phyloP scores from a whole-genome alignment of 2,797 vertebrate genomes.

The Phoeniculus purpureus region DNA sequence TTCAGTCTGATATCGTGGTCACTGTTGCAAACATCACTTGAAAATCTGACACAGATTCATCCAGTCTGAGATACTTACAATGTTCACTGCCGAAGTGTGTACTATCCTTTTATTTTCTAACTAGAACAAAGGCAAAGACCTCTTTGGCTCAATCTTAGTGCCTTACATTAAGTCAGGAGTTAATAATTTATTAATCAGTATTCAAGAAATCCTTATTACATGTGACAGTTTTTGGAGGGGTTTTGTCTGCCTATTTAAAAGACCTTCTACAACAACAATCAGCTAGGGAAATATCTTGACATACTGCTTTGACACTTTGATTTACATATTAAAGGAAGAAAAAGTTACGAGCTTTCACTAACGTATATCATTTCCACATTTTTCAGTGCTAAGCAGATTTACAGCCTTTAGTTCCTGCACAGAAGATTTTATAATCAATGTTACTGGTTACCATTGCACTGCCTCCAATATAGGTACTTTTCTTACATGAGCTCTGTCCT shows the following conservation, averaged over 20 bases:
- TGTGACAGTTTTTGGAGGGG: neutral
- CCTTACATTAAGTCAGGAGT: neutral
- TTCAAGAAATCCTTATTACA: conserved; percentile 6
- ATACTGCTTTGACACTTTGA: neutral
- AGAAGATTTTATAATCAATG: neutral
- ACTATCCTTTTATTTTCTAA: neutral
- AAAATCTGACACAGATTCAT: neutral
- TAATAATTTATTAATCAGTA: conserved; percentile 45
- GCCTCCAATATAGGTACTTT: neutral
- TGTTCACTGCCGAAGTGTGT: neutral
- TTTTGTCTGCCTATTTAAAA: conserved; percentile 41
- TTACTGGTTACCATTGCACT: neutral
- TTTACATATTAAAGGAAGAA: conserved; percentile 28
- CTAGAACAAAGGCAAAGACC: neutral
- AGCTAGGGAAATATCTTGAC: conserved; percentile 10
- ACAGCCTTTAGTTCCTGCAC: neutral
- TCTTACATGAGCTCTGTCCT: neutral
- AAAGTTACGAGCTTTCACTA: neutral
- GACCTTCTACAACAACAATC: conserved; percentile 1
- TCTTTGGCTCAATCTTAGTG: neutral
- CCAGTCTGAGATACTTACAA: neutral
- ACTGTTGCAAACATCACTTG: neutral
- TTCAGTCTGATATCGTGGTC: neutral
- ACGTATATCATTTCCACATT: neutral
- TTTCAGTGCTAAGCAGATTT: neutral